Percentiles rank a stretch among this genome's conserved stretches.
These are phyloP conservation scores for Drosophila kepulauana DNA, from an alignment of 1,140 invertebrate species.

Conservation along the genomic window DNA sequence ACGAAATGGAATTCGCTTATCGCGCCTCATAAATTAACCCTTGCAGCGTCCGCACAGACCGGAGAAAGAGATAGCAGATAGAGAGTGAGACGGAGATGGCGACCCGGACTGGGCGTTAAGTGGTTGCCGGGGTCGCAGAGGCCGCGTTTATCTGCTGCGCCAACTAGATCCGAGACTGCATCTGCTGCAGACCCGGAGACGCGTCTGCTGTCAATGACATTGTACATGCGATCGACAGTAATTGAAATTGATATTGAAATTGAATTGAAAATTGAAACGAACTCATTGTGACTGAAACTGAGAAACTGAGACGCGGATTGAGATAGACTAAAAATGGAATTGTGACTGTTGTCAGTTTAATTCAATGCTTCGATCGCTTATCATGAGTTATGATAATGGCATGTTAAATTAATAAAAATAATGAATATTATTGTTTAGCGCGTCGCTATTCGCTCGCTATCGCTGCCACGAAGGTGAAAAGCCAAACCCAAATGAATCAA, in stretches of 20 bases:
- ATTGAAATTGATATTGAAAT: conserved; percentile 28
- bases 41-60: conserved; percentile 63
- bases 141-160: conserved; percentile 27
- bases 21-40: conserved; percentile 82
- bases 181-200: conserved; percentile 25
- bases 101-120: conserved; percentile 47
- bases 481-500: conserved; percentile 36
- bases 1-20: conserved; percentile 83
- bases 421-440: conserved; percentile 74
- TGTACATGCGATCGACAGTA: conserved; percentile 32
- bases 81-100: conserved; percentile 4
- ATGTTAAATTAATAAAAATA: conserved; percentile 79
- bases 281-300: conserved; percentile 18
- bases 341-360: conserved; percentile 44
- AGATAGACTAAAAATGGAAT: conserved; percentile 28
- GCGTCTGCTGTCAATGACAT: conserved; percentile 48
- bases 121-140: conserved; percentile 44
- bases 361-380: conserved; percentile 50
- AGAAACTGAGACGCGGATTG: not conserved
- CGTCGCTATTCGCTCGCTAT: conserved; percentile 20
- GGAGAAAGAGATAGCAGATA: conserved; percentile 14
- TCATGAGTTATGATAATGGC: conserved; percentile 65
- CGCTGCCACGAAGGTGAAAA: conserved; percentile 31
- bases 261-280: conserved; percentile 45
- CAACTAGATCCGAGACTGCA: conserved; percentile 22